Evolutionary conservation across 92 coral and sea anemone genomes (phyloP).

Genomic region (Pocillopora meandrina): DNA sequence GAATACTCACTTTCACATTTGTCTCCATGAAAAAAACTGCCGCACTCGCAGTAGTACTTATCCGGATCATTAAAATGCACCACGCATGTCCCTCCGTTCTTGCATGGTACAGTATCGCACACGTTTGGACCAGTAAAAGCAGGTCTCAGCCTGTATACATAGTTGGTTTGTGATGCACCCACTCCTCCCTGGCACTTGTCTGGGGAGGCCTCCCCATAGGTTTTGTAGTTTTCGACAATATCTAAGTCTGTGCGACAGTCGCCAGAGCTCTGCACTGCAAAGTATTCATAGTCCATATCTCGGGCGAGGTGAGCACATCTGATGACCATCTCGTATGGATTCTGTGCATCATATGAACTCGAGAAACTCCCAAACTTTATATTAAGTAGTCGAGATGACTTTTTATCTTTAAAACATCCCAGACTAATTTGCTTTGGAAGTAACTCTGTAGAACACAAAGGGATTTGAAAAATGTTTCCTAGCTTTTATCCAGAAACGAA

Average conservation of each 20-base stretch:
- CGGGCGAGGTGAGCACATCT: constrained; percentile 43
- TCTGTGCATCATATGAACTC: background rate
- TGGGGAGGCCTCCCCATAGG: constrained; percentile 22
- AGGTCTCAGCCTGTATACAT: constrained; percentile 28
- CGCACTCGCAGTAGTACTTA: constrained; percentile 25
- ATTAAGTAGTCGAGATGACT: background rate
- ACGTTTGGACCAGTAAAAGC: constrained; percentile 26
- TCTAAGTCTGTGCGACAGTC: constrained; percentile 10
- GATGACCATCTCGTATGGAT: constrained; percentile 22
- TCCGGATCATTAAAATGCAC: constrained; percentile 12
- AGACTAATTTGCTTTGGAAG: constrained; percentile 1
- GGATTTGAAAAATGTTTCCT: too few relatives aligned
- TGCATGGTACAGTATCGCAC: constrained; percentile 24
- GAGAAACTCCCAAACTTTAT: constrained; percentile 13
- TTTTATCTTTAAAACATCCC: constrained; percentile 17
- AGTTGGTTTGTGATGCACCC: constrained; percentile 19
- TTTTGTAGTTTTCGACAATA: constrained; percentile 7
- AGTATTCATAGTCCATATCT: constrained; percentile 41
- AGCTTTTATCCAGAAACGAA: too few relatives aligned
- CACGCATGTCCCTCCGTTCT: constrained; percentile 23
- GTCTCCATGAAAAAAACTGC: background rate
- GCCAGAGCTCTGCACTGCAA: constrained; percentile 37
- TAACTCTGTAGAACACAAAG: background rate
- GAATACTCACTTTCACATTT: constrained; percentile 15
- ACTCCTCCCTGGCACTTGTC: constrained; percentile 39